Base-by-base conservation (phyloP, 1,140 invertebrate species). In the Aporrectodea caliginosa region DNA sequence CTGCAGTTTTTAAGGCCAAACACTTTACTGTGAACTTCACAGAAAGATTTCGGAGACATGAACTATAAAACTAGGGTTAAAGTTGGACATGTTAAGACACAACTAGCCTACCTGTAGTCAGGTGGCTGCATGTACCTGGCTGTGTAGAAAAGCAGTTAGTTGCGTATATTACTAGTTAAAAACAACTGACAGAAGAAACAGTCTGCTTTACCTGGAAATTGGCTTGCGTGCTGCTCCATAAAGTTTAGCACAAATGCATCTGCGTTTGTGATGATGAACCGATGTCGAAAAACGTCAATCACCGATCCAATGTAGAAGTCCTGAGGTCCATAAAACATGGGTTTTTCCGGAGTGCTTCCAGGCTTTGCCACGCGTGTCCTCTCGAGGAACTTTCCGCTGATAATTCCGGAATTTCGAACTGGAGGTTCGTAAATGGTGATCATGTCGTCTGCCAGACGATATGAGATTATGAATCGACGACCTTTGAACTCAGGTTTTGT, bases 331-430 rank as follows among this genome's bases (percentile, higher is more conserved):
- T 88, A 89, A 79, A 85, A 89, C 16, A 82, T 72, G 1, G 88
- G 87, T 34, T 84, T 83, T 35, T 88, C 85, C 2, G 85, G 82
- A 29, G 83, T 83, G 76, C 76, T 80, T 78, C 83, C 83, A 16
- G 87, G 87, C 79, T 88, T 89, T 32, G 88, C 85, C 14, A 89
- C 85, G 43, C 87, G 82, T n/a, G 86, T 86, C 58, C 84, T 79
- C 77, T 88, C 86, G n/a, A 89, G 81, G 83, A 88, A 88, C 82
- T 88, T 89, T 14, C 88, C 88, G 6, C 86, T 86, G 76, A 87
- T 86, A 75, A 89, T 87, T 34, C 88, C 87, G 29, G 86, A 88
- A 81, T 89, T 89, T 68, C 85, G 81, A 27, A 87, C 85, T 1
- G 86, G 87, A 34, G 88, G 87, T 79, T 89, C 88, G 77, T 88